A percentile compares a stretch with the other conserved stretches of the same genome.
Conservation (phyloP, 2,888 invertebrate genomes). For the Teinopalpus imperialis region DNA sequence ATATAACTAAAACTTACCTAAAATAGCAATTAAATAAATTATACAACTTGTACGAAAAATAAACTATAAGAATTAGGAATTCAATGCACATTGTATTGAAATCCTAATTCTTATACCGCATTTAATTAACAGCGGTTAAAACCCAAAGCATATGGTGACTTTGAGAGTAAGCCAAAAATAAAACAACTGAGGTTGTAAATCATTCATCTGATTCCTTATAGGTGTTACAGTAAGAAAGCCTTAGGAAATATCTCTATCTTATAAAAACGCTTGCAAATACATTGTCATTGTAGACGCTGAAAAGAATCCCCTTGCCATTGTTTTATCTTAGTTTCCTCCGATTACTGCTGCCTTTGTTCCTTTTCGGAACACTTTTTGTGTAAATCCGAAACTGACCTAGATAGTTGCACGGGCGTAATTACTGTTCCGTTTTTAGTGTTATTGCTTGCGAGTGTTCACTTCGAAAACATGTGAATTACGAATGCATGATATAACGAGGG, state of each 20-base stretch:
- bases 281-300: constrained; percentile 21
- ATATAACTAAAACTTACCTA: too few species aligned
- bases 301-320: constrained; percentile 25
- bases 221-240: neutral
- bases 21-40: neutral
- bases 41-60: neutral
- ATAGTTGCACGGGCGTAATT: constrained; percentile 25
- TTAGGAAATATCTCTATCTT: constrained; percentile 9
- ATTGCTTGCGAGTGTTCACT: constrained; percentile 19
- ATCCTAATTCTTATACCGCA: too few species aligned
- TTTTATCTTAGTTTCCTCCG: constrained; percentile 27
- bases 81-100: too few species aligned
- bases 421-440: constrained; percentile 24
- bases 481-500: neutral
- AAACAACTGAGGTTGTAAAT: neutral
- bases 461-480: constrained; percentile 5
- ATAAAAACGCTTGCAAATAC: constrained; percentile 15
- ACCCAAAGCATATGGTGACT: neutral
- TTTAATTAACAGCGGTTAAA: too few species aligned
- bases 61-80: too few species aligned
- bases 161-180: neutral
- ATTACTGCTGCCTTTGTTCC: constrained; percentile 26
- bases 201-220: neutral
- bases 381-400: constrained; percentile 27
- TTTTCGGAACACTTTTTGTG: constrained; percentile 25